These are phyloP conservation scores for Campaea margaritaria DNA, from an alignment of 2,888 invertebrate genomes.

Conservation along the genomic window DNA sequence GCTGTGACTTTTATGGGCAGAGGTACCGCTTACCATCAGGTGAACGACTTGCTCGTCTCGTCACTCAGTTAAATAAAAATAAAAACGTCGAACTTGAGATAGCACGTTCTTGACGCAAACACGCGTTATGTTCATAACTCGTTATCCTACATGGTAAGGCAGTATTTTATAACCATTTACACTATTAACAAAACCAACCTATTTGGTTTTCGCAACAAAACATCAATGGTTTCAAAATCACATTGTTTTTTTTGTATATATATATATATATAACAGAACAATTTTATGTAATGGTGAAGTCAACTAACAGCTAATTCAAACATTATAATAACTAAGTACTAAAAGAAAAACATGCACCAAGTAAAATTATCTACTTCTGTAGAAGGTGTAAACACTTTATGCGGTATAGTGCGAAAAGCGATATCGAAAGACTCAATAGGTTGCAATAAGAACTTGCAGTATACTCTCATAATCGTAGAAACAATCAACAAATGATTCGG, in stretches of 20 bases:
- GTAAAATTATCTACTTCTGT: constrained; percentile 23
- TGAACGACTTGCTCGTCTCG: too few species aligned
- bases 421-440: constrained; percentile 3
- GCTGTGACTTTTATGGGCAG: too few species aligned
- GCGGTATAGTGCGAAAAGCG: not conserved
- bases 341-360: constrained; percentile 28
- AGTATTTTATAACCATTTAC: constrained; percentile 48
- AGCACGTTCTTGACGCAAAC: too few species aligned
- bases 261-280: constrained; percentile 35
- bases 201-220: constrained; percentile 69
- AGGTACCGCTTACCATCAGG: too few species aligned
- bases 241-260: too few species aligned
- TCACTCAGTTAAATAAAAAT: too few species aligned
- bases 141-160: constrained; percentile 32
- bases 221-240: constrained; percentile 83
- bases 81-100: too few species aligned
- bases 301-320: constrained; percentile 30
- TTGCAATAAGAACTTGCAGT: constrained; percentile 12
- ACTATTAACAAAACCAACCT: constrained; percentile 70
- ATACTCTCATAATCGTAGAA: constrained; percentile 1
- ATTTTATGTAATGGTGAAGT: constrained; percentile 31
- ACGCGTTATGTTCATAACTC: constrained; percentile 45
- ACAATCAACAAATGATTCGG: constrained; percentile 20
- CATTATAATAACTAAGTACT: constrained; percentile 36
- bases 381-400: constrained; percentile 15